Evolutionary conservation across 2,888 invertebrate species (phyloP).

Genomic region (Harpalus rufipes): DNA sequence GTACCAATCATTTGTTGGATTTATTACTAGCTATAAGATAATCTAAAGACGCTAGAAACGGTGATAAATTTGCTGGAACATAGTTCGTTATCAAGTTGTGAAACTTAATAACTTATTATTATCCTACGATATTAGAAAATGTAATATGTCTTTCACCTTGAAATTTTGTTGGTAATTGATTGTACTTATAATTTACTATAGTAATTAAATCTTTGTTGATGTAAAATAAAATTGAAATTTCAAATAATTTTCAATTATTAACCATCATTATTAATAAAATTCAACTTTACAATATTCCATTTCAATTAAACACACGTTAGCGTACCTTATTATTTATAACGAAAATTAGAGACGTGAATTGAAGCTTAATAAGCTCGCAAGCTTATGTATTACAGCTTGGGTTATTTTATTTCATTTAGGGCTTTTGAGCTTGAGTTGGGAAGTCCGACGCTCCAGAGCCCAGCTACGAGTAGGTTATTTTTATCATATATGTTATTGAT

Average conservation of each 20-base stretch:
- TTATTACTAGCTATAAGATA: slow-evolving; percentile 22
- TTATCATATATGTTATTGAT: slow-evolving; percentile 22
- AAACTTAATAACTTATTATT: slow-evolving; percentile 12
- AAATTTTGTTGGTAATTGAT: too few relatives aligned
- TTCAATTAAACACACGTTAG: not conserved
- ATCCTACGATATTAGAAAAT: not conserved
- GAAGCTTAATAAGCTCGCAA: not conserved
- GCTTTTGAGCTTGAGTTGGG: not conserved
- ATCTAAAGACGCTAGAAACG: slow-evolving; percentile 5
- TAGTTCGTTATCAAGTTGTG: slow-evolving; percentile 14
- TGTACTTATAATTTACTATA: too few relatives aligned
- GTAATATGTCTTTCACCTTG: too few relatives aligned
- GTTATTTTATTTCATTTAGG: not conserved
- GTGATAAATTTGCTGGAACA: slow-evolving; percentile 18
- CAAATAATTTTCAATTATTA: not conserved
- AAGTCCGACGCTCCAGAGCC: not conserved
- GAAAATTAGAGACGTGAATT: not conserved
- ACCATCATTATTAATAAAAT: not conserved
- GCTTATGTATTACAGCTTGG: not conserved
- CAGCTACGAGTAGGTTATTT: not conserved
- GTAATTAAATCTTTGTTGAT: too few relatives aligned
- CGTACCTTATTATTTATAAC: not conserved
- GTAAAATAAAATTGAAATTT: not conserved
- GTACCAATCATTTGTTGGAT: slow-evolving; percentile 16
- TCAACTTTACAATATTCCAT: not conserved